Evolutionary conservation across 2,797 vertebrate species (phyloP), one percentile per base, ranked within the genome.

Genomic region (Clamator glandarius): DNA sequence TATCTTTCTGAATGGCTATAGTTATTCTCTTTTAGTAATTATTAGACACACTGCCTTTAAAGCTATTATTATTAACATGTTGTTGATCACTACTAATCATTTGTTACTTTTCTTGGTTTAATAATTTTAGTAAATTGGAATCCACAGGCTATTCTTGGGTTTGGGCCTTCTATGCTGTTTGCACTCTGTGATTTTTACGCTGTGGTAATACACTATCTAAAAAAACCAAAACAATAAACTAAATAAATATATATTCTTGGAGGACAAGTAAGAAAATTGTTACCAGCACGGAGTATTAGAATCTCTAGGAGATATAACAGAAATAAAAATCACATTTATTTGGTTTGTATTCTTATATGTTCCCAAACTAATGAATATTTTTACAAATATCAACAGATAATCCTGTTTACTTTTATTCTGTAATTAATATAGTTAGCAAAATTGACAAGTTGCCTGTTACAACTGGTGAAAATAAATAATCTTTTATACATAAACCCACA

Each of bases 211-310:
- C 42, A 44, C 16, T 5, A 44, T 44, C 42, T 44, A 18, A 58
- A 48, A 0, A 1, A 1, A 24, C 3, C 17, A 50, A 74, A 42
- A 10, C 2, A 69, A 51, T n/a, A 73, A 72, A 39, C 2, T 8
- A 50, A 51, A 66, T 19, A 67, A 39, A 42, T 62, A 42, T 5
- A 2, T n/a, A 6, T 23, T 41, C 51, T 54, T 2, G 0, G 0
- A 11, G 15, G 2, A 75, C 4, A 82, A 48, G 23, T 25, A 72
- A 50, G 23, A 89, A 92, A 79, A 82, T 12, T 72, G 1, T 57
- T 52, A 48, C 2, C 78, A 48, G 5, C 18, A 12, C 25, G 25
- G 28, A 70, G 15, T 29, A 69, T 12, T 6, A 69, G 35, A 63
- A 82, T 5, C 11, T 52, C 50, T 75, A 68, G 46, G 73, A 93